Evolutionary conservation across 2,797 vertebrate species (phyloP).

Genomic region (Lepus townsendii): DNA sequence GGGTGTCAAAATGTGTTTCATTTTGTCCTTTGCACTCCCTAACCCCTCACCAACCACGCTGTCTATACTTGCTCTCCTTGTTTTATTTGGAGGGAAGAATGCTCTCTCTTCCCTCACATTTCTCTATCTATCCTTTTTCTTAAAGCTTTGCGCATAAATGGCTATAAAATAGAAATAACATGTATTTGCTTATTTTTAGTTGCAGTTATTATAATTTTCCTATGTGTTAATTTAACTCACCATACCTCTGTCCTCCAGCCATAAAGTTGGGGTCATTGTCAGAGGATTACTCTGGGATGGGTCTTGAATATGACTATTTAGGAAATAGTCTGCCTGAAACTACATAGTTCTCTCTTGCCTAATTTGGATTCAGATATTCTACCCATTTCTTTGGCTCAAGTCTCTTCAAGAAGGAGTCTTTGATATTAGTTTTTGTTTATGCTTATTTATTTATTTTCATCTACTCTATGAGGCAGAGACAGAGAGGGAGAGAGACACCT

Average conservation of each 20-base stretch:
- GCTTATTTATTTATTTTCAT: no score
- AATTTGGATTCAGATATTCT: not conserved
- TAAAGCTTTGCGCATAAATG: slow-evolving; percentile 28
- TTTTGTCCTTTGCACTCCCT: not conserved
- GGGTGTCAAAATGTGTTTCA: not conserved
- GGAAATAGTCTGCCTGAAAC: not conserved
- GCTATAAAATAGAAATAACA: not conserved
- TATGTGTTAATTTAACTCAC: slow-evolving; percentile 5
- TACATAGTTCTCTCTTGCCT: not conserved
- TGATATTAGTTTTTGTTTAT: not conserved
- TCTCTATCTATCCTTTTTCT: not conserved
- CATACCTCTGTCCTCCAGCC: not conserved
- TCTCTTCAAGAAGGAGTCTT: not conserved
- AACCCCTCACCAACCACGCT: not conserved
- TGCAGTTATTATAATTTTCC: not conserved
- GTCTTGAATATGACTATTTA: not conserved
- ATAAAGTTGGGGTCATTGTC: not conserved
- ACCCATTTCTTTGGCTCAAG: not conserved
- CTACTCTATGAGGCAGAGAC: no score
- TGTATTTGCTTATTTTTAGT: not conserved
- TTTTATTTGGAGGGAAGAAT: not conserved
- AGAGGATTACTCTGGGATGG: not conserved
- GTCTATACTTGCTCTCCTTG: not conserved
- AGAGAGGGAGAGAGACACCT: no score
- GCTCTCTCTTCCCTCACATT: rapidly evolving